These are phyloP conservation scores for Zosterops borbonicus DNA, from an alignment of 2,113 vertebrate genomes.

Conservation along the genomic window DNA sequence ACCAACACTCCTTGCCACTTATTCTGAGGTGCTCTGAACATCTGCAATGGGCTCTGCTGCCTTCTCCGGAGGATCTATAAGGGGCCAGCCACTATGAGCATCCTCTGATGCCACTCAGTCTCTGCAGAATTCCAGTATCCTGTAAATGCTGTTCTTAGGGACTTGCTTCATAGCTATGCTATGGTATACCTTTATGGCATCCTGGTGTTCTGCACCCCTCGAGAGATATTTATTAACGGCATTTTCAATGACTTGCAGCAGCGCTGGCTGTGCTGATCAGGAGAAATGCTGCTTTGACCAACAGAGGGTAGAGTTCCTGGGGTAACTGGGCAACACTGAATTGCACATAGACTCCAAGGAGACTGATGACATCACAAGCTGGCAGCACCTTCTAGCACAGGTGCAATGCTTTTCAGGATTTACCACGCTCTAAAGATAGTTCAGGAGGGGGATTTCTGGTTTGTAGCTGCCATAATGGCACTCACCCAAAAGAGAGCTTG, in stretches of 20 bases:
- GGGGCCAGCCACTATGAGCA: neutral
- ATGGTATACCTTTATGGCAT: neutral
- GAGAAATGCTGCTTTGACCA: neutral
- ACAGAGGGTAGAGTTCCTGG: neutral
- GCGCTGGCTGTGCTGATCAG: accelerated
- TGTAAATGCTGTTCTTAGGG: neutral
- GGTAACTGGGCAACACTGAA: neutral
- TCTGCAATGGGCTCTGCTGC: neutral
- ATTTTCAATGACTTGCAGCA: neutral
- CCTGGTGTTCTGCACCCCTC: neutral
- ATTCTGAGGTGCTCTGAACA: neutral
- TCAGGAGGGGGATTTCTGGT: neutral
- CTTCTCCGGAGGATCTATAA: neutral
- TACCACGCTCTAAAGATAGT: neutral
- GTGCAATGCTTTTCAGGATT: neutral
- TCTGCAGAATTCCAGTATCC: neutral
- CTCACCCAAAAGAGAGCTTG: neutral
- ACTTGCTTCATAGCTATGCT: neutral
- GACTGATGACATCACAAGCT: neutral
- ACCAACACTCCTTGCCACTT: neutral
- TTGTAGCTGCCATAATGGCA: neutral
- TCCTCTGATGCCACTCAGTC: neutral
- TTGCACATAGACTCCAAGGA: neutral
- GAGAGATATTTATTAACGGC: accelerated
- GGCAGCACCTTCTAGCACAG: neutral